Evolutionary conservation across 2,797 vertebrate genomes (phyloP).

Genomic region (Manis pentadactyla): DNA sequence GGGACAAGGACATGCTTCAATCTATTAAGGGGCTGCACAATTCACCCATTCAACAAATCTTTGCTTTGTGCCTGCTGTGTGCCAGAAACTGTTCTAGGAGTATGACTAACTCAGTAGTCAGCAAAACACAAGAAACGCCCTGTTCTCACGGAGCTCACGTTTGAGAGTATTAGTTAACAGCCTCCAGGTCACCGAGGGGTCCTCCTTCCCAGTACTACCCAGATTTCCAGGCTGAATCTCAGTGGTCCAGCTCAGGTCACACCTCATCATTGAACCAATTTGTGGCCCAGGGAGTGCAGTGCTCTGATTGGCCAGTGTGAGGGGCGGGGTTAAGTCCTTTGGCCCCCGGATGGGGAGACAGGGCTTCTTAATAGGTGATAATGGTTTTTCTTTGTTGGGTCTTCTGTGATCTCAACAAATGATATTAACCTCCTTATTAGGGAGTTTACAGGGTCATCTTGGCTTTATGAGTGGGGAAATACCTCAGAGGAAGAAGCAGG

Average conservation of each 20-base stretch:
- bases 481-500: not conserved
- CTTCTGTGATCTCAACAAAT: not conserved
- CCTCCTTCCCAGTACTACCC: not conserved
- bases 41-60: not conserved
- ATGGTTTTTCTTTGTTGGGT: not conserved
- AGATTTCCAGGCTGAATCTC: not conserved
- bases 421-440: not conserved
- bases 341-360: no score
- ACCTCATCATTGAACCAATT: not conserved
- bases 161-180: not conserved
- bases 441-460: not conserved
- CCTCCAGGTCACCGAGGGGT: not conserved
- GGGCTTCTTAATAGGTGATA: not conserved
- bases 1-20: not conserved
- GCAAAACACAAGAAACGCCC: not conserved
- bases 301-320: not conserved
- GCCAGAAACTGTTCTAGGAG: not conserved
- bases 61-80: not conserved
- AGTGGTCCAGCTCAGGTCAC: not conserved
- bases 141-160: rapidly evolving
- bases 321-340: not conserved
- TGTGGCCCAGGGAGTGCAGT: not conserved
- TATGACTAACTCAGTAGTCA: not conserved
- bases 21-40: not conserved
- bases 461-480: not conserved